Percentiles rank a stretch among this genome's conserved stretches.
These are phyloP conservation scores for Helleia helle DNA, from an alignment of 2,888 invertebrate genomes.

Conservation along the genomic window DNA sequence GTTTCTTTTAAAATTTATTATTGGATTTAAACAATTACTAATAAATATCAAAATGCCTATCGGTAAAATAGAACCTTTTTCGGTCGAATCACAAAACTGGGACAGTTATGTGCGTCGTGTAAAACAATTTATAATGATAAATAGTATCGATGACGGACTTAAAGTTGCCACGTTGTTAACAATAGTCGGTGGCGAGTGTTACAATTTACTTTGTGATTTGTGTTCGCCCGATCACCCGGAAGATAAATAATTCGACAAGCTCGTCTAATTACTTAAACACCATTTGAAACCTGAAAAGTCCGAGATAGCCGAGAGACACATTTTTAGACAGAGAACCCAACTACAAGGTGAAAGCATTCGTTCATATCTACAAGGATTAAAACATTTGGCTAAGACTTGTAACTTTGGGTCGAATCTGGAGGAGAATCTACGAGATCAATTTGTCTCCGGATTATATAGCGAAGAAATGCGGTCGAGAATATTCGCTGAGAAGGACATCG, in stretches of 20 bases:
- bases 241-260: background rate
- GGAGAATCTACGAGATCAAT: conserved; percentile 11
- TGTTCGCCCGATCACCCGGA: conserved; percentile 4
- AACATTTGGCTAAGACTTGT: conserved; percentile 21
- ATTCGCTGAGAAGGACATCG: conserved; percentile 23
- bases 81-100: background rate
- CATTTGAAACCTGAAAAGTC: conserved; percentile 22
- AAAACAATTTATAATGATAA: conserved; percentile 11
- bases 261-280: conserved; percentile 10
- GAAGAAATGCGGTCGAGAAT: conserved; percentile 24
- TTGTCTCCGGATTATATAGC: conserved; percentile 15
- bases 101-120: background rate
- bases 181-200: background rate
- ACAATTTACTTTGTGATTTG: conserved; percentile 2
- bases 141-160: conserved; percentile 5
- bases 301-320: conserved; percentile 23
- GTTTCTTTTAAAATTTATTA: background rate
- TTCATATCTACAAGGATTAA: conserved; percentile 20
- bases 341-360: conserved; percentile 16
- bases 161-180: background rate
- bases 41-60: background rate
- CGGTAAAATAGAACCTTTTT: background rate
- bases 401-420: conserved; percentile 19
- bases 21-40: too few species aligned
- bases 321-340: conserved; percentile 21